Evolutionary conservation across 1,140 invertebrate genomes (phyloP).

Genomic region (Lerema accius): DNA sequence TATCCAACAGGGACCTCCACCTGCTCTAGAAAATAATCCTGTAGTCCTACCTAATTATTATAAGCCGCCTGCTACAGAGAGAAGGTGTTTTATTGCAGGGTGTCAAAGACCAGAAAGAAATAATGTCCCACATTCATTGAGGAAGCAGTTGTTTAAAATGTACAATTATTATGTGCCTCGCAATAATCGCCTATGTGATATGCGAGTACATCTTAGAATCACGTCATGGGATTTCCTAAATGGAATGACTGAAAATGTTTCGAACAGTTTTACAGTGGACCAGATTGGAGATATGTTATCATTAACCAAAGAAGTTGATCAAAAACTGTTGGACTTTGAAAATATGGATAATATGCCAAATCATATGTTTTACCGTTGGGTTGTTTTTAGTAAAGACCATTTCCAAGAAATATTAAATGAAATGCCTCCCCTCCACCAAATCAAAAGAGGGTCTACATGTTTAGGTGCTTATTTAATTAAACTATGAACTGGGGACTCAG

Average conservation of each 20-base stretch:
- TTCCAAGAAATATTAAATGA: constrained; percentile 2
- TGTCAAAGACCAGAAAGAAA: not conserved
- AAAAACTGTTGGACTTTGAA: not conserved
- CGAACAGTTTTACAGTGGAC: not conserved
- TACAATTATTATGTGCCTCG: not conserved
- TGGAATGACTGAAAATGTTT: not conserved
- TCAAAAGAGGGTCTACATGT: not conserved
- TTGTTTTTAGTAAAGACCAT: constrained; percentile 4
- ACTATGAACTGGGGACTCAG: not conserved
- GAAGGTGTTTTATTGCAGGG: not conserved
- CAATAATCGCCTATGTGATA: not conserved
- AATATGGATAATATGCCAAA: not conserved
- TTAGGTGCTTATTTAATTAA: constrained; percentile 6
- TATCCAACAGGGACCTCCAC: not conserved
- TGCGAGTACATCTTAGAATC: not conserved
- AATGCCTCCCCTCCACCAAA: not conserved
- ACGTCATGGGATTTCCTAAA: not conserved
- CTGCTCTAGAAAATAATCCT: not conserved
- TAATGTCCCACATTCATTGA: not conserved
- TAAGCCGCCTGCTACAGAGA: not conserved
- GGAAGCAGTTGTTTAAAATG: not conserved
- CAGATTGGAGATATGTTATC: not conserved
- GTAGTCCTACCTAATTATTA: not conserved
- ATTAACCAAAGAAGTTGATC: not conserved
- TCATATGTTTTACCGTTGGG: not conserved